Conservation (phyloP, 1,140 invertebrate genomes). For the Drosophila sp. region DNA sequence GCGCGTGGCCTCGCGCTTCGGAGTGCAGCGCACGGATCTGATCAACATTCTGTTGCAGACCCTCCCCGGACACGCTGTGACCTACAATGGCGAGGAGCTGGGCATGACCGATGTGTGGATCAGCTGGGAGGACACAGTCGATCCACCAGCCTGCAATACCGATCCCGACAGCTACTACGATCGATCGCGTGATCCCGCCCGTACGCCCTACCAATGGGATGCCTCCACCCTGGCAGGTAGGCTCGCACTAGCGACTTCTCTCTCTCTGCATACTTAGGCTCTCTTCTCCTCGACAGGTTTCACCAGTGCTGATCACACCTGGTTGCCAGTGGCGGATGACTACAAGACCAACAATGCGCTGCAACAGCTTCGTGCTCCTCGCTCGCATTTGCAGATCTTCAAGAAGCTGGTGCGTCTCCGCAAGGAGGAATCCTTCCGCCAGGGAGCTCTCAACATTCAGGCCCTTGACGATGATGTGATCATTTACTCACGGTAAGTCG, state of each 20-base stretch:
- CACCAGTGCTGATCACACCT: conserved; percentile 86
- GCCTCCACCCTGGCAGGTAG: conserved; percentile 83
- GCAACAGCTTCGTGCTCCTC: conserved; percentile 77
- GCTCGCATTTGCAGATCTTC: conserved; percentile 78
- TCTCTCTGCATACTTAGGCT: no score
- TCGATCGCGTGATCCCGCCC: conserved; percentile 84
- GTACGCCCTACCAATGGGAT: conserved; percentile 89
- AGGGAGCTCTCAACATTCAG: conserved; percentile 59
- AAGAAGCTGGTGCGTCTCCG: conserved; percentile 72
- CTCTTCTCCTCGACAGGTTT: conserved; percentile 82
- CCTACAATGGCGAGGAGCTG: conserved; percentile 92
- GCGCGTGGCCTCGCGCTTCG: conserved; percentile 87
- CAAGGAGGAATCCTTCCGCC: conserved; percentile 68
- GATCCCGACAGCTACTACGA: conserved; percentile 72
- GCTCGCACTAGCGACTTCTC: not conserved
- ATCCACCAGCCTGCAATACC: conserved; percentile 70
- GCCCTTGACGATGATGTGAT: conserved; percentile 66
- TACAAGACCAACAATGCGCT: conserved; percentile 84
- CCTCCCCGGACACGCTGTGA: conserved; percentile 87
- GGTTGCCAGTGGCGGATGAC: conserved; percentile 87
- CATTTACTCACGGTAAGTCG: conserved; percentile 65
- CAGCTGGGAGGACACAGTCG: conserved; percentile 84
- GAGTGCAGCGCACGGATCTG: conserved; percentile 86
- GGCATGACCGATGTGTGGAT: conserved; percentile 89
- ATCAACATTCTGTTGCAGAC: conserved; percentile 86